Evolutionary conservation across 2,113 vertebrate genomes (phyloP), one percentile per base, ranked within the genome.

Genomic region (Corapipo altera): DNA sequence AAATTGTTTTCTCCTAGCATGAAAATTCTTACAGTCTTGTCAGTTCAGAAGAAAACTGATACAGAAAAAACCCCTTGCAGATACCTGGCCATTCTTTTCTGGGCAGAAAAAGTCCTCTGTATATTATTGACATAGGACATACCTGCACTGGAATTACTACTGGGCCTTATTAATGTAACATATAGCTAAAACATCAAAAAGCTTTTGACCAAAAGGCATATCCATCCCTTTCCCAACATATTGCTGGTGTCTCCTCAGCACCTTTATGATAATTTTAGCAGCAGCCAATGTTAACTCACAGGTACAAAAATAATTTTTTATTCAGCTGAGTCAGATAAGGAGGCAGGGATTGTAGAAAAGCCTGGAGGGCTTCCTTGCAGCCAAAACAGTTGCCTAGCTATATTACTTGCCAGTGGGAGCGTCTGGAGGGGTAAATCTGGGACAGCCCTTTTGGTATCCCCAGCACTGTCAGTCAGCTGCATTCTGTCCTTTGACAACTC

Each of bases 291-390:
- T 52, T 26, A 89, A 26, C 78, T 57, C 22, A 55, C 12, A 85
- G 43, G 30, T 43, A 91, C 55, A 79, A 92, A 91, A 94, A 58
- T 51, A 39, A 11, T 27, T 51, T 51, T 51, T 66, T 57, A 58
- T 90, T 91, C 55, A 76, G 54, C 64, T 92, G 79, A 93, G 55
- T 85, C 91, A 93, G 71, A 49, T 16, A 73, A 73, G 67, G 69
- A 89, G 54, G 32, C 35, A 93, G 46, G 12, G 27, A 54, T 88
- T 92, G 10, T 51, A 73, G 72, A 70, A 89, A 92, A 91, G 72
- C 76, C 89, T 81, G 59, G 59, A 92, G 59, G 76, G 79, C 72
- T 91, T 91, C 84, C 91, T 70, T 54, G 77, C 80, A 91, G 87
- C 51, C n/a, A 49, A 20, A 84, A 62, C 24, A 92, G 64, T 58